Evolutionary conservation across 2,113 vertebrate species (phyloP), one percentile per base, ranked within the genome.

Genomic region (Semicossyphus pulcher): DNA sequence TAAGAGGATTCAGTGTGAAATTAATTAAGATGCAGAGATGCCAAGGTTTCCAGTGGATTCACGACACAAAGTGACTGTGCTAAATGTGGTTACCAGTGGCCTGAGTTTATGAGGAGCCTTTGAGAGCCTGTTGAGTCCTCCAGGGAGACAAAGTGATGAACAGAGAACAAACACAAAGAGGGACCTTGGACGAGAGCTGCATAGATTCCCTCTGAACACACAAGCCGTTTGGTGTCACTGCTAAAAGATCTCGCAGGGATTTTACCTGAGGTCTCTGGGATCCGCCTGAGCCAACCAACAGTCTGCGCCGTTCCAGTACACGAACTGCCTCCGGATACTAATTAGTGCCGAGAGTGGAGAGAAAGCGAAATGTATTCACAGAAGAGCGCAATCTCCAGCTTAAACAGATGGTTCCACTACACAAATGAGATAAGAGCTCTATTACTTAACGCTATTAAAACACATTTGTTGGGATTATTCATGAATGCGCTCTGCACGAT

Each of bases 391-490:
- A 84, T 84, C 84, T 86, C 83, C 73, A 77, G 70, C 81, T 78
- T 73, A 88, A 88, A 85, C 91, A 90, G 88, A 91, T 87, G 88
- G 77, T 76, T 84, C 62, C 44, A 39, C 36, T 37, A 78, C 68
- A 80, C 82, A 88, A 82, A 89, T 28, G 59, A 83, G 69, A 78
- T 81, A 80, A 84, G 39, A 68, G 78, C 32, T 77, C 78, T 68
- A 75, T 88, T 82, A 85, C 65, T 87, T 83, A 79, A 71, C 4
- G 44, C 76, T 51, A 76, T 78, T 85, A 78, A 80, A 72, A 68
- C 58, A 41, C 76, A 63, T 85, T 86, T 80, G 81, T 23, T 34
- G 16, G 72, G 64, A 75, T 63, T 52, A 68, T 79, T 83, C 61
- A 64, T 81, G 45, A 78, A 84, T 64, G 10, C 26, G 47, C 61